Evolutionary conservation across 2,797 vertebrate species (phyloP).

Genomic region (Macropodus opercularis): DNA sequence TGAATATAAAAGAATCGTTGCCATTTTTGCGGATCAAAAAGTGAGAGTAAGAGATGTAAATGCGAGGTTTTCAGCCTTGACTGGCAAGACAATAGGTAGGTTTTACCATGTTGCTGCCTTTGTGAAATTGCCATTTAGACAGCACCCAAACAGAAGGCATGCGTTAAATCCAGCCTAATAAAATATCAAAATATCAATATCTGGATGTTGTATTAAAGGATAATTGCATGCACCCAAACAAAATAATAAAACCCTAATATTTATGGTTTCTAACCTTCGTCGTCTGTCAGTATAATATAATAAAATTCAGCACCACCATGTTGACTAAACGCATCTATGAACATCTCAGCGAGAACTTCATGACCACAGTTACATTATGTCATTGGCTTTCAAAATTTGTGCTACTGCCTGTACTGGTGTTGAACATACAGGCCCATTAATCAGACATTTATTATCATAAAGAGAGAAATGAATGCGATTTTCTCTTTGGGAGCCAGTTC

Average conservation of each 20-base stretch:
- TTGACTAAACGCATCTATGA: not conserved
- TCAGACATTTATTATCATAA: not conserved
- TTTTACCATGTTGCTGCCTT: constrained; percentile 65
- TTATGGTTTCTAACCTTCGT: too few relatives aligned
- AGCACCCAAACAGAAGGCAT: constrained; percentile 32
- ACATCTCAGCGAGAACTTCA: too few relatives aligned
- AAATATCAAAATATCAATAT: constrained; percentile 22
- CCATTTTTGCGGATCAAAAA: constrained; percentile 77
- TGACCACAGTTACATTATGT: not conserved
- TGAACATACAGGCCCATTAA: not conserved
- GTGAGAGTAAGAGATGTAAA: constrained; percentile 66
- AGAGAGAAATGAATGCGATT: not conserved
- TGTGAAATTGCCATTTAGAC: constrained; percentile 45
- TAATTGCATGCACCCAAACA: constrained; percentile 1
- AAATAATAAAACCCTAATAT: not conserved
- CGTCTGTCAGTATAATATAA: too few relatives aligned
- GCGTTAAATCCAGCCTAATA: constrained; percentile 50
- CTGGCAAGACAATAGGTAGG: constrained; percentile 83
- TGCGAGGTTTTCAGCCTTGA: constrained; percentile 74
- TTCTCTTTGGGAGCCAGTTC: constrained; percentile 4
- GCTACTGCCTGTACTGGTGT: not conserved
- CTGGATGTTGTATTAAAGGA: constrained; percentile 1
- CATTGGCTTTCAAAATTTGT: not conserved
- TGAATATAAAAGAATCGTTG: constrained; percentile 85
- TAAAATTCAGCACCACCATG: too few relatives aligned